Evolutionary conservation across 2,888 invertebrate genomes (phyloP).

Genomic region (Caradrina clavipalpis): DNA sequence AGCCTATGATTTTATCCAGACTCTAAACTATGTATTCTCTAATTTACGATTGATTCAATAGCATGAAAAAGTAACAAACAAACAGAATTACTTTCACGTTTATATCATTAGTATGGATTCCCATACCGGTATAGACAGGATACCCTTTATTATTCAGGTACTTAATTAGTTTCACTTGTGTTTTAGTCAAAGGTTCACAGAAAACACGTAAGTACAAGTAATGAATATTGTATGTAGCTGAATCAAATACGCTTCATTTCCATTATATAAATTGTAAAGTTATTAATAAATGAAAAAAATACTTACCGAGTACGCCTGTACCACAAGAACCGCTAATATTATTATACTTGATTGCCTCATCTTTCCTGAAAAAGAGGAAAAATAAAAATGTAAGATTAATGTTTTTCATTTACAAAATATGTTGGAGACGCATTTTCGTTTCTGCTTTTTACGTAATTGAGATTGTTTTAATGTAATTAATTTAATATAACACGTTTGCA

Average conservation of each 20-base stretch:
- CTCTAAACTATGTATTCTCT: too few species aligned
- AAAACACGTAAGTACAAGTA: not conserved
- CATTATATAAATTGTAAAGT: conserved; percentile 13
- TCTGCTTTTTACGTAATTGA: not conserved
- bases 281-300: conserved; percentile 21
- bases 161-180: not conserved
- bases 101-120: too few species aligned
- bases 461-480: not conserved
- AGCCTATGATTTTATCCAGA: too few species aligned
- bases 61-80: too few species aligned
- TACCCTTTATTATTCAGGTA: not conserved
- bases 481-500: too few species aligned
- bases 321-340: conserved; percentile 66
- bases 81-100: too few species aligned
- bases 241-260: conserved; percentile 7
- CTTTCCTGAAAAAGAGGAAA: conserved; percentile 70
- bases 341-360: conserved; percentile 70
- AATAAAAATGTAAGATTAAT: conserved; percentile 18
- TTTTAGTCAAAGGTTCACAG: not conserved
- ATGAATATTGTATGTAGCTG: not conserved
- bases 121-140: not conserved
- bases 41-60: too few species aligned
- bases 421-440: not conserved
- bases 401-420: conserved; percentile 11
- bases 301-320: conserved; percentile 75